Conservation (phyloP, 2,888 invertebrate species). For the Drosophila phalerata region DNA sequence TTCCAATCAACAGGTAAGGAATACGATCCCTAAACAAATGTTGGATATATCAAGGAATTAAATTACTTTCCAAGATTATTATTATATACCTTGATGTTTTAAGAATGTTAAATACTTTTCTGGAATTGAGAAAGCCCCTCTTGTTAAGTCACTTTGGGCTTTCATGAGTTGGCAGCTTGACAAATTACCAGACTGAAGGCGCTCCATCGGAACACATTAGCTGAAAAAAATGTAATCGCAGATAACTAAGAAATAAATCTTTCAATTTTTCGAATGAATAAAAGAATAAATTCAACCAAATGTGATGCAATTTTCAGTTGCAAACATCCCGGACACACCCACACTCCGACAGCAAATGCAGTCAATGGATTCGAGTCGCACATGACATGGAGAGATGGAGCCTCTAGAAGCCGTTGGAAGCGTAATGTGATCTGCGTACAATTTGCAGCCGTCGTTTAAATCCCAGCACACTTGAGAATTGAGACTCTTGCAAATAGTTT, state of each 20-base stretch:
- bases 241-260: constrained; percentile 83
- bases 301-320: constrained; percentile 72
- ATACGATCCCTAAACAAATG: not conserved
- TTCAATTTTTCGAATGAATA: constrained; percentile 83
- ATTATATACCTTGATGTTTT: not conserved
- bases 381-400: constrained; percentile 44
- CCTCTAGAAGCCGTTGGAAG: constrained; percentile 24
- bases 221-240: constrained; percentile 71
- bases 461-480: constrained; percentile 76
- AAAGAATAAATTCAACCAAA: constrained; percentile 71
- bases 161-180: constrained; percentile 71
- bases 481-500: constrained; percentile 75
- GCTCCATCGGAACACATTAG: constrained; percentile 78
- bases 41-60: not conserved
- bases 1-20: not conserved
- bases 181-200: constrained; percentile 69
- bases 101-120: constrained; percentile 62
- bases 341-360: not conserved
- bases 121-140: not conserved
- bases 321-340: constrained; percentile 37
- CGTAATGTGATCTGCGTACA: constrained; percentile 80
- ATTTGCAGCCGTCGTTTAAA: constrained; percentile 78
- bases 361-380: constrained; percentile 39
- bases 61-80: not conserved
- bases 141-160: constrained; percentile 30